Evolutionary conservation across 2,888 invertebrate species (phyloP), one percentile per base, ranked within the genome.

Genomic region (Alloscopus bannaensis): DNA sequence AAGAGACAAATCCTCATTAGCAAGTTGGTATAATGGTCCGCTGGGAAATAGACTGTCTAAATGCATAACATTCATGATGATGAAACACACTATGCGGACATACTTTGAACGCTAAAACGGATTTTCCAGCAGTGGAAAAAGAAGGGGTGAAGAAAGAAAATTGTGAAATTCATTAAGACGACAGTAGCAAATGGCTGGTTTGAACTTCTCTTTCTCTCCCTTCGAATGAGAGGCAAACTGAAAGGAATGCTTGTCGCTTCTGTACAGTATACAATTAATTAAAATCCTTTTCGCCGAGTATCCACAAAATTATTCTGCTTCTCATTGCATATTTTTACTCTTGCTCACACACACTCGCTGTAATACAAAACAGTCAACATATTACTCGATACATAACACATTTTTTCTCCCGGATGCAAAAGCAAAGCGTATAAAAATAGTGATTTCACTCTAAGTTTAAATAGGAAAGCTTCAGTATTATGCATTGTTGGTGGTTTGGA

Each of bases 1-100:
- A 64, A 28, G 73, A 65, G 73, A 73, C 73, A 73, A 73, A 73
- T 73, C 65, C 73, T 73, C 73, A 73, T 73, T 73, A 73, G 73
- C 73, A 73, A 73, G 57, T 73, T 73, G 55, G 65, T 65, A 47
- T 72, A 64, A 64, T 57, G 65, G 65, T 65, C 73, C 55, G 52
- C 45, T 22, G 73, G 57, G 73, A 73, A 36, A 64, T 28, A 40
- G 16, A 6, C n/a, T n/a, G n/a, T n/a, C n/a, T n/a, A n/a, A n/a
- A n/a, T n/a, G n/a, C n/a, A n/a, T n/a, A n/a, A n/a, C n/a, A n/a
- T n/a, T n/a, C n/a, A n/a, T n/a, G n/a, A n/a, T n/a, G n/a, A n/a
- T n/a, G n/a, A n/a, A n/a, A n/a, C n/a, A n/a, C n/a, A n/a, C n/a
- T n/a, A n/a, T n/a, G n/a, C n/a, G n/a, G n/a, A n/a, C n/a, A n/a